Conservation (phyloP, 1,140 invertebrate species). For the Atopsyche davidsoni region DNA sequence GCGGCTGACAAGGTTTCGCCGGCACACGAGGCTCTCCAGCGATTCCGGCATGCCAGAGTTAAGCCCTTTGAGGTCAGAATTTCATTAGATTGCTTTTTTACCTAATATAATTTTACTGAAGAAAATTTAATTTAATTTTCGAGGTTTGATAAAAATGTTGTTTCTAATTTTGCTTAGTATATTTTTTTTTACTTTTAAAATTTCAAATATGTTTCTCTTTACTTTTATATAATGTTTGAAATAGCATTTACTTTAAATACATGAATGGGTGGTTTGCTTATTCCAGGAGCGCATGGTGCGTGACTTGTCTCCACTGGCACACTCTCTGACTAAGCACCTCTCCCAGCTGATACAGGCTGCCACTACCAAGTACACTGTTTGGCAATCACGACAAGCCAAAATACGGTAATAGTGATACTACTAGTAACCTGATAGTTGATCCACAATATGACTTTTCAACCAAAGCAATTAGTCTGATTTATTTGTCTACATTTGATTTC, state of each 20-base stretch:
- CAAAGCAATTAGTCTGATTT: too few species aligned
- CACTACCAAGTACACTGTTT: conserved; percentile 74
- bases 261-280: conserved; percentile 8
- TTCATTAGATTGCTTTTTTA: too few species aligned
- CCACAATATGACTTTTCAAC: too few species aligned
- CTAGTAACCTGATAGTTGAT: too few species aligned
- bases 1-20: conserved; percentile 71
- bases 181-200: too few species aligned
- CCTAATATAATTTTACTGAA: too few species aligned
- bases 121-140: too few species aligned
- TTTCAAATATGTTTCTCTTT: not conserved
- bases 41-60: conserved; percentile 81
- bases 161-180: too few species aligned
- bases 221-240: not conserved
- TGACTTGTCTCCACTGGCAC: conserved; percentile 70
- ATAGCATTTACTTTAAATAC: not conserved
- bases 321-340: conserved; percentile 78
- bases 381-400: conserved; percentile 73
- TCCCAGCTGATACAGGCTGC: conserved; percentile 78
- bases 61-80: conserved; percentile 76
- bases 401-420: conserved; percentile 61
- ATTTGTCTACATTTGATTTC: too few species aligned
- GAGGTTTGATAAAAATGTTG: too few species aligned
- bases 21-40: conserved; percentile 82
- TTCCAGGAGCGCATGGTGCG: conserved; percentile 68